Conservation (phyloP, 2,888 invertebrate genomes). For the Globia sparganii region DNA sequence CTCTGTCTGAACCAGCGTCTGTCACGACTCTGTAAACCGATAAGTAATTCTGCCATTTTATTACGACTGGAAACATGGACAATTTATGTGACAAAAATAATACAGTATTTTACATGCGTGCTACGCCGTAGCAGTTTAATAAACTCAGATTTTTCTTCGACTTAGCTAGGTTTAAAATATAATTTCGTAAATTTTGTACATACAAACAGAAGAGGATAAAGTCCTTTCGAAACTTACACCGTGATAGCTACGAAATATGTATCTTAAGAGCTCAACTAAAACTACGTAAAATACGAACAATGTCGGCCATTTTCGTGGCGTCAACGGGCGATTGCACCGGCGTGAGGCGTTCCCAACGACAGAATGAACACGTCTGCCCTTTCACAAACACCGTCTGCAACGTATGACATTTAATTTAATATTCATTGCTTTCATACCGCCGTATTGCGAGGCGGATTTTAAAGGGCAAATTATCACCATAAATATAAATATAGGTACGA, state of each 20-base stretch:
- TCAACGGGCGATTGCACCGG: slow-evolving; percentile 58
- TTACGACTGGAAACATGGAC: slow-evolving; percentile 30
- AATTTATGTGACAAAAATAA: slow-evolving; percentile 31
- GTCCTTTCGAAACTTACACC: slow-evolving; percentile 27
- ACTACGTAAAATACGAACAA: slow-evolving; percentile 58
- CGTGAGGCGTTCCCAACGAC: slow-evolving; percentile 65
- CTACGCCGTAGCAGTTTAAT: slow-evolving; percentile 45
- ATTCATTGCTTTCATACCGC: slow-evolving; percentile 70
- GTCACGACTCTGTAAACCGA: slow-evolving; percentile 52
- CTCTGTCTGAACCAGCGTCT: slow-evolving; percentile 37
- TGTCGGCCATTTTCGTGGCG: slow-evolving; percentile 51
- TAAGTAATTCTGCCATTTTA: slow-evolving; percentile 53
- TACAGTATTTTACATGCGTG: slow-evolving; percentile 33
- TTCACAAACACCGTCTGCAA: slow-evolving; percentile 73
- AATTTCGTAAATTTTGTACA: slow-evolving; percentile 18
- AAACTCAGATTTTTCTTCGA: slow-evolving; percentile 17
- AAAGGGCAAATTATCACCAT: slow-evolving; percentile 71
- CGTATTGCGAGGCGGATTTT: slow-evolving; percentile 67
- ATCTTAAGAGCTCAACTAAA: slow-evolving; percentile 43
- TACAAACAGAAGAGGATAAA: slow-evolving; percentile 36
- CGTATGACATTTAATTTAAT: slow-evolving; percentile 78
- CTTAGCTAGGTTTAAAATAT: slow-evolving; percentile 20
- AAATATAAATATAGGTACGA: slow-evolving; percentile 45
- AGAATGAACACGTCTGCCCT: slow-evolving; percentile 73
- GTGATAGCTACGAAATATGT: slow-evolving; percentile 25